A percentile compares a stretch with the other conserved stretches of the same genome.
These are phyloP conservation scores for Petrocephalus zakoni DNA, from an alignment of 2,113 vertebrate species.

Conservation along the genomic window DNA sequence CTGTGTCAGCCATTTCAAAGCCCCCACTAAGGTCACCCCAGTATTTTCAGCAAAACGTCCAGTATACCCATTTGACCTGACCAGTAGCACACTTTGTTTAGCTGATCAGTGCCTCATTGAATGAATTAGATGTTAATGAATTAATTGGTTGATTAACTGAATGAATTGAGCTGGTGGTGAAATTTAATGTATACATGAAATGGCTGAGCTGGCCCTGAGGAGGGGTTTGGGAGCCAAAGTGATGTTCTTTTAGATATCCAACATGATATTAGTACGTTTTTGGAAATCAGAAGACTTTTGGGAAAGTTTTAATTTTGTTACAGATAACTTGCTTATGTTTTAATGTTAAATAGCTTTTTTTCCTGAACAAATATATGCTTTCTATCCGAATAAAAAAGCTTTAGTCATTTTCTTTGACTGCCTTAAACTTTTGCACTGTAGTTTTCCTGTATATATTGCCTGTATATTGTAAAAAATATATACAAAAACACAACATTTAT, in stretches of 20 bases:
- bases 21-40: neutral
- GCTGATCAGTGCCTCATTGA: neutral
- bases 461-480: neutral
- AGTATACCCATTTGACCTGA: neutral
- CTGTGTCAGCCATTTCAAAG: neutral
- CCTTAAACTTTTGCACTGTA: neutral
- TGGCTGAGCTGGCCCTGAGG: neutral
- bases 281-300: neutral
- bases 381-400: neutral
- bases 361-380: neutral
- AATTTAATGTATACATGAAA: neutral
- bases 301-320: neutral
- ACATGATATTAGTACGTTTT: neutral
- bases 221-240: neutral
- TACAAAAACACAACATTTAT: neutral
- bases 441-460: neutral
- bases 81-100: neutral
- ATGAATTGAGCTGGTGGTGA: neutral
- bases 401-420: neutral
- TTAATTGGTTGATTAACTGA: neutral
- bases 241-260: neutral
- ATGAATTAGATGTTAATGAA: neutral
- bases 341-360: neutral
- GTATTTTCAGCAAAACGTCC: neutral
- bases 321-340: neutral